A percentile compares a stretch with the other conserved stretches of the same genome.
Conservation (phyloP, 2,797 vertebrate genomes). For the Schizopygopsis pylzovi region DNA sequence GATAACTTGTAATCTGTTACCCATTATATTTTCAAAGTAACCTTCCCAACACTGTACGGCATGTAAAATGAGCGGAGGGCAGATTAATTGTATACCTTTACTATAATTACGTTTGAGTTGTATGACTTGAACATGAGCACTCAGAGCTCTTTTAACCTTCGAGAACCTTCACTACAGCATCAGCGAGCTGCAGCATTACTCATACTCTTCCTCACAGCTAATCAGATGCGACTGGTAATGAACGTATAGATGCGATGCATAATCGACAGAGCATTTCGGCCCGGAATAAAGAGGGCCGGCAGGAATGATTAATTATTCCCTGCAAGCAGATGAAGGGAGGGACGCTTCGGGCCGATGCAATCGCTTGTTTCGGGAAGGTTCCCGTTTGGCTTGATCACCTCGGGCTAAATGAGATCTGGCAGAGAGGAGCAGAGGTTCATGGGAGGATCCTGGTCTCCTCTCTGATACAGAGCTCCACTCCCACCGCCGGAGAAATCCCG, state of each 20-base stretch:
- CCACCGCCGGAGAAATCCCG: slow-evolving; percentile 52
- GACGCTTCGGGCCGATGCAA: slow-evolving; percentile 69
- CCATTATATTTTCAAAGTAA: too few species aligned
- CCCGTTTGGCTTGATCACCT: slow-evolving; percentile 72
- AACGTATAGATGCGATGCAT: slow-evolving; percentile 47
- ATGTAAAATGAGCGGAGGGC: background rate
- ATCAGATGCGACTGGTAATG: slow-evolving; percentile 55
- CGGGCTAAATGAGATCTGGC: slow-evolving; percentile 74
- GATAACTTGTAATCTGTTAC: too few species aligned
- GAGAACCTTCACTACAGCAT: slow-evolving; percentile 15
- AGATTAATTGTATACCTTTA: background rate
- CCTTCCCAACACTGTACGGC: background rate
- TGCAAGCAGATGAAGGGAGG: slow-evolving; percentile 64
- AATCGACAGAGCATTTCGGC: slow-evolving; percentile 42
- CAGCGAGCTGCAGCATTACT: too few species aligned
- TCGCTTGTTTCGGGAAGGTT: slow-evolving; percentile 67
- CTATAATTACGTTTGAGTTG: background rate
- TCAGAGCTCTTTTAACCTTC: slow-evolving; percentile 36
- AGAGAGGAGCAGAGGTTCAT: slow-evolving; percentile 70
- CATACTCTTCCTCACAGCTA: slow-evolving; percentile 53
- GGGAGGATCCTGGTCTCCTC: slow-evolving; percentile 53
- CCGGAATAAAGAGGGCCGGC: too few species aligned
- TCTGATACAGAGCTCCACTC: slow-evolving; percentile 51
- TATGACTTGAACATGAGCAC: slow-evolving; percentile 3
- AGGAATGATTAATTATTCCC: slow-evolving; percentile 76